Evolutionary conservation across 2,797 vertebrate genomes (phyloP).

Genomic region (Telmatherina bonti): DNA sequence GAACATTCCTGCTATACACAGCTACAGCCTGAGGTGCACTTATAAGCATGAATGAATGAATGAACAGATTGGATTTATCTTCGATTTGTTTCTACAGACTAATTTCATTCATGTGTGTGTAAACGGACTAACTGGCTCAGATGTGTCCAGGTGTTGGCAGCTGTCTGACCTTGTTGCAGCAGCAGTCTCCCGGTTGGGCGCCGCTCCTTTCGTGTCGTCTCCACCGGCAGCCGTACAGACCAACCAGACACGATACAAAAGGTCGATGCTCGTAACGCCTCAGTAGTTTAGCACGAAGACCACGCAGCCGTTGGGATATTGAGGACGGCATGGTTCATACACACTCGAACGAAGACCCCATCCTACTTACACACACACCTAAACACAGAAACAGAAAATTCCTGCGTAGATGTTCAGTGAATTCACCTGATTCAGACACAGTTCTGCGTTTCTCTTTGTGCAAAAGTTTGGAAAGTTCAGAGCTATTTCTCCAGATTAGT

Average conservation of each 20-base stretch:
- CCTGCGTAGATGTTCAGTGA: too few relatives aligned
- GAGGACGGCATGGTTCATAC: constrained; percentile 52
- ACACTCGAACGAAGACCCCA: constrained; percentile 11
- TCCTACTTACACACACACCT: constrained; percentile 27
- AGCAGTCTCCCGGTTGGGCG: constrained; percentile 82
- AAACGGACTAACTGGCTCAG: neutral
- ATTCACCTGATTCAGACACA: too few relatives aligned
- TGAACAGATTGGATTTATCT: too few relatives aligned
- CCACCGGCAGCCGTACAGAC: constrained; percentile 90
- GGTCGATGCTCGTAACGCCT: constrained; percentile 79
- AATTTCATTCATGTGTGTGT: too few relatives aligned
- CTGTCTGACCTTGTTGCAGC: constrained; percentile 83
- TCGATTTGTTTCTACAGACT: too few relatives aligned
- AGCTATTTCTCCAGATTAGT: too few relatives aligned
- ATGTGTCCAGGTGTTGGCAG: neutral
- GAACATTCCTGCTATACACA: too few relatives aligned
- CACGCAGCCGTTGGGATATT: constrained; percentile 77
- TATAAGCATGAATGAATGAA: too few relatives aligned
- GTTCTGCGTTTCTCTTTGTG: too few relatives aligned
- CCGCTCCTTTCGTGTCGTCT: constrained; percentile 76
- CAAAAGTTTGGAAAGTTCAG: too few relatives aligned
- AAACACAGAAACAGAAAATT: neutral
- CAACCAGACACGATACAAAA: constrained; percentile 85
- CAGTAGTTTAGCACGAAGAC: constrained; percentile 77
- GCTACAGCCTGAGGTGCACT: too few relatives aligned